Conservation (phyloP, 2,888 invertebrate genomes). For the Lepeophtheirus nordmannii region DNA sequence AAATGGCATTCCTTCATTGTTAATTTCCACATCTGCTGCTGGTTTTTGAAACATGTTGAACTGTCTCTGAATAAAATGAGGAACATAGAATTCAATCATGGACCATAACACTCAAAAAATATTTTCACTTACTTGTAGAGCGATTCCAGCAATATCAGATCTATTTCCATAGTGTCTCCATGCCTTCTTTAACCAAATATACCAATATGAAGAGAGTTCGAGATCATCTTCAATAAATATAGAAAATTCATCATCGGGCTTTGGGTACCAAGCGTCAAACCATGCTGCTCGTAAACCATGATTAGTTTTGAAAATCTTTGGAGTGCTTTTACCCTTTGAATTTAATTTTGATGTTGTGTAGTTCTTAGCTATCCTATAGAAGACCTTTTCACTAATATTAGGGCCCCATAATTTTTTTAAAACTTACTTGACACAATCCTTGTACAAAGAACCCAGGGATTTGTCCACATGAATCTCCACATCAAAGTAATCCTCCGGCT, state of each 20-base stretch:
- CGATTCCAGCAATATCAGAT: conserved; percentile 24
- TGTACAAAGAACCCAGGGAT: conserved; percentile 2
- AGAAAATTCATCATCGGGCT: conserved; percentile 20
- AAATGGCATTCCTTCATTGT: conserved; percentile 20
- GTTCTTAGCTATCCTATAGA: conserved; percentile 11
- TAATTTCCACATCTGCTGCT: conserved; percentile 12
- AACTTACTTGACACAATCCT: conserved; percentile 15
- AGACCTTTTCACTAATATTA: background rate
- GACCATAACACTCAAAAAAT: background rate
- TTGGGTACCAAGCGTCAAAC: conserved; percentile 24
- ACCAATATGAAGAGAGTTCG: conserved; percentile 23
- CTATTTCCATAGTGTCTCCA: conserved; percentile 20
- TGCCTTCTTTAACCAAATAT: conserved; percentile 19
- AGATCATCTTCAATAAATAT: conserved; percentile 24
- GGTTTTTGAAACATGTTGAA: conserved; percentile 22
- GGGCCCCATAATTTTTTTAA: background rate
- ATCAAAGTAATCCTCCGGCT: conserved; percentile 19
- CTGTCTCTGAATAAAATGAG: background rate
- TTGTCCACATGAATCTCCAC: conserved; percentile 25
- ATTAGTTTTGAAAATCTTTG: conserved; percentile 15
- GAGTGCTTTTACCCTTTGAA: conserved; percentile 12
- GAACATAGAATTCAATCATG: background rate
- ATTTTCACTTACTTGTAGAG: conserved; percentile 5
- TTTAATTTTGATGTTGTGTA: background rate
- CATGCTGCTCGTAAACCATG: conserved; percentile 22